Conservation (phyloP, 2,797 vertebrate genomes). For the Anas bernieri region DNA sequence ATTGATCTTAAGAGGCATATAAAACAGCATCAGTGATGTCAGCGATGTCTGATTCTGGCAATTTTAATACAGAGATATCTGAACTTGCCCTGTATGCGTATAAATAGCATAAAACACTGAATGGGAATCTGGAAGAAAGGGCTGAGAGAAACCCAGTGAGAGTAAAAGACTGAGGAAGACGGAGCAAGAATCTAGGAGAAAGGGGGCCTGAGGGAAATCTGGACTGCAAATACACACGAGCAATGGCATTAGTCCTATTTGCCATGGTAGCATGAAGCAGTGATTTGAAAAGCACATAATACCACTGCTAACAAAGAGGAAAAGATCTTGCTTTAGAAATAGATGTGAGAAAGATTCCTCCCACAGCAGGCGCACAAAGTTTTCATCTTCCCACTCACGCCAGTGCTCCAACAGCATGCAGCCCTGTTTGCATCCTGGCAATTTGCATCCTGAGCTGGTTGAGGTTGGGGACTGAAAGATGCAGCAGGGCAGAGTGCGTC, state of each 20-base stretch:
- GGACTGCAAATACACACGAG: neutral
- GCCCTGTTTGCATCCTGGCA: neutral
- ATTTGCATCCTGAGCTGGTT: neutral
- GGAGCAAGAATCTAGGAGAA: neutral
- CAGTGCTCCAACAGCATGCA: slow-evolving; percentile 40
- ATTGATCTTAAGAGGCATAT: neutral
- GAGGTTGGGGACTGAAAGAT: neutral
- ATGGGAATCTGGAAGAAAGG: neutral
- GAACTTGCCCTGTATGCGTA: neutral
- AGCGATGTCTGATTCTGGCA: neutral
- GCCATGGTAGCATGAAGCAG: neutral
- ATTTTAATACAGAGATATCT: neutral
- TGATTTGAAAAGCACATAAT: slow-evolving; percentile 31
- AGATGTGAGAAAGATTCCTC: slow-evolving; percentile 71
- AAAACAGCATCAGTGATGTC: neutral
- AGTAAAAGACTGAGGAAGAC: neutral
- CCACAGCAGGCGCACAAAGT: slow-evolving; percentile 60
- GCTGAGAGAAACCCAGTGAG: neutral
- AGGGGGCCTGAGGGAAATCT: neutral
- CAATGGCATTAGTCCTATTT: neutral
- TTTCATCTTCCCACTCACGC: slow-evolving; percentile 65
- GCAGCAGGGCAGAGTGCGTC: neutral
- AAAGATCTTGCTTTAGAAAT: slow-evolving; percentile 63
- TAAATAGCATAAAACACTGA: neutral
- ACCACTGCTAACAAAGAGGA: slow-evolving; percentile 55